Conservation (phyloP, 2,888 invertebrate genomes). For the Meta bourneti region DNA sequence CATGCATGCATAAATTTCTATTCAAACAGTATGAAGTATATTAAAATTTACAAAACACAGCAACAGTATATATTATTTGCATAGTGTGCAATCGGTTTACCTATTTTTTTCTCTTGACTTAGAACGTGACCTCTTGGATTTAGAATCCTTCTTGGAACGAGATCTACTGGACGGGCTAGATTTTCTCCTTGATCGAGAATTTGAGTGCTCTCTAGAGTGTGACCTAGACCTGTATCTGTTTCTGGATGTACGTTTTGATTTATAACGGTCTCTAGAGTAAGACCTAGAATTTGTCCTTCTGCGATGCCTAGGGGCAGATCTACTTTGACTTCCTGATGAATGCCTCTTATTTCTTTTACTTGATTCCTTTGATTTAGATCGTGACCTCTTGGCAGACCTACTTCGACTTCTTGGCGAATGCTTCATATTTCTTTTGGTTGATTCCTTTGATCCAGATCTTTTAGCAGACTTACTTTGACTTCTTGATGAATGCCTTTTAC, state of each 20-base stretch:
- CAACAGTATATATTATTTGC: too few species aligned
- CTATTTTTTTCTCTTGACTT: conserved; percentile 47
- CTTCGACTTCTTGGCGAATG: not conserved
- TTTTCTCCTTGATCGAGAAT: not conserved
- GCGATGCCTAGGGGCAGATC: conserved; percentile 8
- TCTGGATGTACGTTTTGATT: not conserved
- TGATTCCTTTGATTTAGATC: not conserved
- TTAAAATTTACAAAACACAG: too few species aligned
- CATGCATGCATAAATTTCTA: too few species aligned
- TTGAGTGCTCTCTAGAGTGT: not conserved
- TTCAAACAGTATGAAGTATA: too few species aligned
- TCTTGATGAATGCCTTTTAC: not conserved
- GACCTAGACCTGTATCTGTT: conserved; percentile 29
- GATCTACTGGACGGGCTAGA: conserved; percentile 15
- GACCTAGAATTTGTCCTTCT: conserved; percentile 1
- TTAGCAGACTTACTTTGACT: not conserved
- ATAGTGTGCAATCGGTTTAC: not conserved
- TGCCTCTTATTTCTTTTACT: conserved; percentile 35
- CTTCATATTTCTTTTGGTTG: not conserved
- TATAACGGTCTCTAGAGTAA: not conserved
- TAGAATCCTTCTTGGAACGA: not conserved
- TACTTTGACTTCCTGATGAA: not conserved
- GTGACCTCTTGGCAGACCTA: not conserved
- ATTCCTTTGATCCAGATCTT: conserved; percentile 5
- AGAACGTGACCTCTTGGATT: conserved; percentile 37